A percentile compares a stretch with the other conserved stretches of the same genome.
phyloP scores from a whole-genome alignment of 2,113 vertebrate genomes.

The Zapornia atra region DNA sequence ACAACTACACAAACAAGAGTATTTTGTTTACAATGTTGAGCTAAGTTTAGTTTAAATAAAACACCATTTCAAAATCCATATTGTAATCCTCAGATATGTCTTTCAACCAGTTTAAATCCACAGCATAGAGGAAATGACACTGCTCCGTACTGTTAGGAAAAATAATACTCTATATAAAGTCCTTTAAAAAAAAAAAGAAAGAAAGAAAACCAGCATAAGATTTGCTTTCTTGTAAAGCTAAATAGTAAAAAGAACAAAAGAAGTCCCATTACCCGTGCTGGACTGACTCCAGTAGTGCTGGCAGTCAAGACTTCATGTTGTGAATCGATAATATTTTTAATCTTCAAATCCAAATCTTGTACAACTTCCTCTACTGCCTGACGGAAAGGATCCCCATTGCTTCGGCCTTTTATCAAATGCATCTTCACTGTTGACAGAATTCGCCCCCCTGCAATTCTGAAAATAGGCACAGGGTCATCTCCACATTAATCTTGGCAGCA shows the following conservation, averaged over 20 bases:
- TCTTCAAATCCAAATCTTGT: conserved; percentile 83
- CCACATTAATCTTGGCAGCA: conserved; percentile 65
- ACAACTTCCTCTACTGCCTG: conserved; percentile 80
- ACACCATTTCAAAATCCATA: neutral
- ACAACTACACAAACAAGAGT: neutral
- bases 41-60: neutral
- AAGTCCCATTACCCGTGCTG: conserved; percentile 85
- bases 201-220: neutral
- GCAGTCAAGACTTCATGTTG: conserved; percentile 66
- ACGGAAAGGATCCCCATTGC: conserved; percentile 79
- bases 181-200: neutral
- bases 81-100: neutral
- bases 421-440: conserved; percentile 86
- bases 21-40: neutral
- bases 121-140: conserved; percentile 1
- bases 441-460: conserved; percentile 82
- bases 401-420: conserved; percentile 85
- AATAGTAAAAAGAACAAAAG: conserved; percentile 52
- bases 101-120: conserved; percentile 20
- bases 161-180: neutral
- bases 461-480: conserved; percentile 70
- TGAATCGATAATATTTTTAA: conserved; percentile 82
- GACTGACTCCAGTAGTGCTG: conserved; percentile 83
- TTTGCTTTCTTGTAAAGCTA: conserved; percentile 35
- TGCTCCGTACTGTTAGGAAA: neutral